Evolutionary conservation across 2,113 vertebrate genomes (phyloP), one percentile per base, ranked within the genome.

Genomic region (Mormoops blainvillei): DNA sequence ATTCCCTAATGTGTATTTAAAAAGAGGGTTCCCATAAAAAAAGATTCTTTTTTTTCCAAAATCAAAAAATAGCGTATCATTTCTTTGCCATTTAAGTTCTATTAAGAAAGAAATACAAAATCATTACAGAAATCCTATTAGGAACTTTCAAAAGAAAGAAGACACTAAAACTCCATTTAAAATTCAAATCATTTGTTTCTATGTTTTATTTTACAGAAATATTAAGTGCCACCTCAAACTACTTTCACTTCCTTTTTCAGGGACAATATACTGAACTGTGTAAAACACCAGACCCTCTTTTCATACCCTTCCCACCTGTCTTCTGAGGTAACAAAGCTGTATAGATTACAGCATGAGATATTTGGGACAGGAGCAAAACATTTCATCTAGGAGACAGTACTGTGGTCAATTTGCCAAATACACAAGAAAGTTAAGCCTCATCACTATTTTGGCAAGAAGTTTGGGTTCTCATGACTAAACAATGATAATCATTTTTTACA

Each of bases 271-370:
- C 10, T 65, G 68, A 92, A n/a, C 45, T 77, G 33, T 90, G 61
- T 18, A 41, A 86, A 90, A 43, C 45, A 63, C 0, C 74, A 6
- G 63, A 12, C 38, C 73, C 61, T 92, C 76, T 54, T 85, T 65
- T 77, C 56, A 71, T 3, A 61, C 67, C 85, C 38, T 85, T 94
- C 68, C 91, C 95, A 96, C 48, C 96, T 97, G 86, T 81, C 85
- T 90, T 82, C 48, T 73, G 77, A 92, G 58, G 54, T 13, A 95
- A 93, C 82, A 92, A 89, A 95, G 88, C 41, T 19, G 43, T 93
- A n/a, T 97, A 91, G 96, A 97, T 97, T 94, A 94, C 91, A 96
- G 33, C 5, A 10, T 6, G 38, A 97, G 95, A 96, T 97, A 94
- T 22, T 70, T 70, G 71, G 58, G 82, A 81, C 45, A 48, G 6